These are phyloP conservation scores for Drosophila watanabei DNA, from an alignment of 1,140 invertebrate genomes.

Conservation along the genomic window DNA sequence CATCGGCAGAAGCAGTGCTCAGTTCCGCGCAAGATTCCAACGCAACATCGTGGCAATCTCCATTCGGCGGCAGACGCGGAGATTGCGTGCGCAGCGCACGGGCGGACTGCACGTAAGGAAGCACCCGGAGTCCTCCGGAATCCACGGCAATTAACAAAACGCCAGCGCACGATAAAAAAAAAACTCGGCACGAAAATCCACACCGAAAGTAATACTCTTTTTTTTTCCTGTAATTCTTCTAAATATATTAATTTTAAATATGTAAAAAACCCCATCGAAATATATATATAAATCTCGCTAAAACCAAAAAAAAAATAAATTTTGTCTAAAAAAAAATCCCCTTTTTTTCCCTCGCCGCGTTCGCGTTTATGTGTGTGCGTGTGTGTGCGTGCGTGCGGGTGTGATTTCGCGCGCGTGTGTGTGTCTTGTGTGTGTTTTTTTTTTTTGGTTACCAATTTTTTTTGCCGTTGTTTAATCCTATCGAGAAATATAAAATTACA, in stretches of 20 bases:
- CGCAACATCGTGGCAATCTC: conserved; percentile 71
- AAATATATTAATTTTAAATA: neutral
- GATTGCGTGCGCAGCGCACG: conserved; percentile 70
- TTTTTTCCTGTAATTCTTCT: neutral
- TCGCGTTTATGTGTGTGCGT: conserved; percentile 33
- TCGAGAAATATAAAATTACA: neutral
- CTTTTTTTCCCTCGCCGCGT: conserved; percentile 54
- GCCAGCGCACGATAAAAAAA: conserved; percentile 28
- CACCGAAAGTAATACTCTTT: neutral
- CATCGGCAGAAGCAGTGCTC: conserved; percentile 18
- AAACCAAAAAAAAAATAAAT: conserved; percentile 15
- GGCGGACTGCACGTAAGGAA: conserved; percentile 50
- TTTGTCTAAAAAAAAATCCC: conserved; percentile 21
- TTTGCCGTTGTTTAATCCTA: conserved; percentile 39
- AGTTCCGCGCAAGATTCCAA: conserved; percentile 76
- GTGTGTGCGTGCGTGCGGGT: conserved; percentile 39
- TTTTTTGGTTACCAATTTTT: conserved; percentile 42
- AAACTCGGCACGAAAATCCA: conserved; percentile 30
- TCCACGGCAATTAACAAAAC: conserved; percentile 50
- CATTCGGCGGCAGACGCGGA: conserved; percentile 62
- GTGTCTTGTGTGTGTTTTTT: conserved; percentile 53
- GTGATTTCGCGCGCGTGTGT: conserved; percentile 46
- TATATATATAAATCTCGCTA: neutral
- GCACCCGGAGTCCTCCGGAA: conserved; percentile 60
- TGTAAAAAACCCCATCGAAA: neutral